Base-by-base conservation (phyloP, 2,888 invertebrate species). In the Anaspis maculata region DNA sequence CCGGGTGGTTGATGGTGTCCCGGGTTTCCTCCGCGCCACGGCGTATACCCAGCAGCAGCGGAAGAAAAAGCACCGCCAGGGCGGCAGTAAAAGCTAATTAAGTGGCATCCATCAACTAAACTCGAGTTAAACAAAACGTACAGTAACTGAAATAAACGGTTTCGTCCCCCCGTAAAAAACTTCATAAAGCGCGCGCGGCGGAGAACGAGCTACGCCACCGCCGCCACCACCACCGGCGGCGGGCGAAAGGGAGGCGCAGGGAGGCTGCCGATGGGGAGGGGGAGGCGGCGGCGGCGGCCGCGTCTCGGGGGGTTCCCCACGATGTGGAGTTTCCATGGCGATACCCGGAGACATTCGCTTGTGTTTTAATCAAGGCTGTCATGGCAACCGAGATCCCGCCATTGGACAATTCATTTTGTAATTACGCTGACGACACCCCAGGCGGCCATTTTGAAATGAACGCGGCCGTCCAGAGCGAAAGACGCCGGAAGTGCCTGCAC, bases 391-490 rank as follows among this genome's bases (percentile, higher is more conserved):
- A 64, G 64, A 65, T 64, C 63, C 66, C 62, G 65, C 66, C 64
- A 67, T 67, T 67, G 67, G 67, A 66, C 67, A 66, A 67, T 67
- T 61, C 61, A 61, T 39, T 67, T 66, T 60, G 67, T 67, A 67
- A 67, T 67, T 67, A 67, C 67, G 64, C 59, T 65, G 67, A 67
- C 67, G 67, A 67, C 67, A 67, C 67, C 67, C 67, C 51, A 64
- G 67, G 66, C 67, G 65, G 67, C 67, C 67, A 66, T 67, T 66
- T 67, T 67, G 66, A 59, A 64, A 61, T 55, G 62, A 59, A 59
- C 55, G 54, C 61, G 59, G 54, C 49, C 58, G 59, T 44, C 61
- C 64, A 63, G 52, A 42, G 37, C 42, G 39, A 41, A 41, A 47
- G 49, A 50, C 44, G 47, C 34, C 39, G 40, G 24, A 37, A 34